Conservation (phyloP, 1,140 invertebrate genomes). For the Neotoxoptera formosana region DNA sequence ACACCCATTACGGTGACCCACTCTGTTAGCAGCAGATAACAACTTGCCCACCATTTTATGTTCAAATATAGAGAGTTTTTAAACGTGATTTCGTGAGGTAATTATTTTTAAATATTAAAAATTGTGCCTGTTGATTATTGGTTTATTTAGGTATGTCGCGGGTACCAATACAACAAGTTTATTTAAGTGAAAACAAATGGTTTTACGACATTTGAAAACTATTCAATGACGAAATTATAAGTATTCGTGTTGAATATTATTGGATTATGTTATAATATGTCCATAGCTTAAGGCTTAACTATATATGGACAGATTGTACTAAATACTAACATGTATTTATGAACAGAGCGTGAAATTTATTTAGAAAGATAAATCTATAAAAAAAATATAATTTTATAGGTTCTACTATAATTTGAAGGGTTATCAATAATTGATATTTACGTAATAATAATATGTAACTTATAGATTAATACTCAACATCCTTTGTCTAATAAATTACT, state of each 20-base stretch:
- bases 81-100: not conserved
- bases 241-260: not conserved
- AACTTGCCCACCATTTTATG: not conserved
- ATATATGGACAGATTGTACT: not conserved
- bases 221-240: not conserved
- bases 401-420: not conserved
- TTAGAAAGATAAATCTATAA: not conserved
- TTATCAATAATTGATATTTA: conserved; percentile 6
- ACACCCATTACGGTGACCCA: no score
- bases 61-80: not conserved
- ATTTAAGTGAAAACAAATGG: not conserved
- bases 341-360: not conserved
- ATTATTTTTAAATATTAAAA: not conserved
- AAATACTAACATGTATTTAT: not conserved
- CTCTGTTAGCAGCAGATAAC: no score
- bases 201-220: not conserved
- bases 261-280: not conserved
- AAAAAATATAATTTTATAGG: not conserved
- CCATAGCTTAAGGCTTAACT: not conserved
- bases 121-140: not conserved
- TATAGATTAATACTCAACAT: not conserved
- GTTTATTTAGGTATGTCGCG: not conserved
- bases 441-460: not conserved
- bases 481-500: not conserved
- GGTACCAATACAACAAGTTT: no score